These are phyloP conservation scores for Amazona vittata DNA, from an alignment of 2,113 vertebrate genomes.

Conservation along the genomic window DNA sequence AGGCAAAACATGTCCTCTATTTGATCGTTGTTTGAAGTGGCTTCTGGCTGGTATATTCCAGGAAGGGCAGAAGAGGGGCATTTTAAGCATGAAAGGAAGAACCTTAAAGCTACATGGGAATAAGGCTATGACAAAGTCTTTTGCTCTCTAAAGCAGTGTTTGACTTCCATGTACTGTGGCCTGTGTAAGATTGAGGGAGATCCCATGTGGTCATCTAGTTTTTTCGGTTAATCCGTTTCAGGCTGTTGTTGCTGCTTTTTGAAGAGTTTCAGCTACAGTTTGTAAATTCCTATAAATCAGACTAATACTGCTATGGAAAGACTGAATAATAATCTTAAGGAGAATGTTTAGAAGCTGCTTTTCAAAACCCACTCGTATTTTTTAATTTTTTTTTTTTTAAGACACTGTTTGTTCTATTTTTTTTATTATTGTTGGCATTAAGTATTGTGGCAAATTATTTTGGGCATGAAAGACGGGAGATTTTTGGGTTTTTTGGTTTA, in stretches of 20 bases:
- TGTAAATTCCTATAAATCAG: not conserved
- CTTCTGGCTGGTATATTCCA: not conserved
- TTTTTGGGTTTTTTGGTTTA: not conserved
- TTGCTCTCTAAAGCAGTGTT: not conserved
- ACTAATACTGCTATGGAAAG: not conserved
- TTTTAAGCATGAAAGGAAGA: not conserved
- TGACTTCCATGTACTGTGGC: not conserved
- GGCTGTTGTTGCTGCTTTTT: not conserved
- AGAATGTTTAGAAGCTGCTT: not conserved
- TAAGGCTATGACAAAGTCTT: not conserved
- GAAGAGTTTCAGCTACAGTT: not conserved
- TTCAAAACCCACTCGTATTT: not conserved
- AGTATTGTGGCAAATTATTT: not conserved
- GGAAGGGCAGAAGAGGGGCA: not conserved
- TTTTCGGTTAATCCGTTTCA: not conserved
- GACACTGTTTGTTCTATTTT: not conserved
- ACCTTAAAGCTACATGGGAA: not conserved
- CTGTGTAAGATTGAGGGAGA: not conserved
- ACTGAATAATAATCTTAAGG: not conserved
- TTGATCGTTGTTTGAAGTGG: not conserved
- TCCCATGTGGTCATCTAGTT: rapidly evolving
- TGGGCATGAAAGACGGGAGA: not conserved
- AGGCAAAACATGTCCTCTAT: not conserved
- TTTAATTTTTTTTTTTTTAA: not conserved
- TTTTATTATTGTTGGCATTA: not conserved